phyloP scores from a whole-genome alignment of 2,797 vertebrate species.

The Tragopan temminckii region DNA sequence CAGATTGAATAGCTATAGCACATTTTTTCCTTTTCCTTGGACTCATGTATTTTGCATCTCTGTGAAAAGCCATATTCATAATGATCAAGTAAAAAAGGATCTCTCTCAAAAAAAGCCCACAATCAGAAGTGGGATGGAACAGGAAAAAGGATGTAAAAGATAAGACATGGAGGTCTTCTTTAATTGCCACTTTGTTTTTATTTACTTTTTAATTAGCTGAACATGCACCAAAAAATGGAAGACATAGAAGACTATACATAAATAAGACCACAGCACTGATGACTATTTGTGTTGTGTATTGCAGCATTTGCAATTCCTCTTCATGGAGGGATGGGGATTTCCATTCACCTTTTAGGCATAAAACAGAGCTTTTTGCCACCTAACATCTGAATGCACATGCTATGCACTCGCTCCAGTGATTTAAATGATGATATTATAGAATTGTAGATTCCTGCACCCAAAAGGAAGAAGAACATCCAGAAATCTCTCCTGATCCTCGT shows the following conservation, averaged over 20 bases:
- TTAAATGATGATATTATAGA: too few species aligned
- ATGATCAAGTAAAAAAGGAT: rapidly evolving
- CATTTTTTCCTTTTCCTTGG: neutral
- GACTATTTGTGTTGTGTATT: rapidly evolving
- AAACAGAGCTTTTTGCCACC: too few species aligned
- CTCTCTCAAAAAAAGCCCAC: neutral
- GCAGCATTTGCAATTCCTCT: rapidly evolving
- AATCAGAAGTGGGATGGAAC: rapidly evolving
- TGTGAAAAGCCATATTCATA: neutral
- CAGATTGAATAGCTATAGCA: neutral
- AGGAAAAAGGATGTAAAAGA: neutral
- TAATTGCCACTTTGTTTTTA: neutral
- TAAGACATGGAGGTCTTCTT: neutral
- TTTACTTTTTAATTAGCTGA: neutral
- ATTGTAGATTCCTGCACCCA: neutral
- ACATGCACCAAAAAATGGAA: neutral
- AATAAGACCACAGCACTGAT: rapidly evolving
- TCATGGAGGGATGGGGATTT: rapidly evolving
- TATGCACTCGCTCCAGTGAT: neutral
- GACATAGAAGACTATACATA: neutral
- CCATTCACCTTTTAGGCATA: rapidly evolving
- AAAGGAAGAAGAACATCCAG: neutral
- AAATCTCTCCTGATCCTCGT: neutral
- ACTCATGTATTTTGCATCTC: neutral
- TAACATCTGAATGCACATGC: neutral